Evolutionary conservation across 1,140 invertebrate species (phyloP), one percentile per base, ranked within the genome.

Genomic region (Drosophila eugracilis): DNA sequence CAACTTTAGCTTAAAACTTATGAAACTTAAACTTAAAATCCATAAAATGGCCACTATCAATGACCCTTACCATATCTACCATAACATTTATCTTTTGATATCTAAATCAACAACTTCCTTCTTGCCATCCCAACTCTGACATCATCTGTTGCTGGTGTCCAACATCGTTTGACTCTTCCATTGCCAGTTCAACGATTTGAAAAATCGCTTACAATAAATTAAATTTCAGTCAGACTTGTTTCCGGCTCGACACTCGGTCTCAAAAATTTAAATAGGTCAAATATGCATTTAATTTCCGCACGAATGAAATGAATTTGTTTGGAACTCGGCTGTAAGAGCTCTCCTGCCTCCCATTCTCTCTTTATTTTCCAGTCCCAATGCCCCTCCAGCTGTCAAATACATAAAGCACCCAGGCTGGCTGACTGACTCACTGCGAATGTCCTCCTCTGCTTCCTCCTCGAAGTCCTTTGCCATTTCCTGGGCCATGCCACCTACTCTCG

Each of bases 211-310:
- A 75, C 79, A 71, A 71, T 85, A 85, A 79, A 85, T 85, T 79
- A 72, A 72, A 80, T 84, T 85, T 79, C 52, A 85, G 57, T 49
- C 55, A 55, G 47, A 21, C 62, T 69, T 34, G 47, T 42, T 69
- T 69, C 65, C 62, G 65, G 17, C 45, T 26, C 45, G 63, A 67
- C 63, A 53, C 62, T 52, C 22, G 17, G 7, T 26, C 60, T 52
- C 36, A 48, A 34, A 32, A 65, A 84, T 85, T 60, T 85, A 85
- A 85, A 85, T 85, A 74, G 80, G 80, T 85, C 80, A 85, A 80
- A 85, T 75, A 80, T 80, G 76, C 80, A 85, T 85, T 85, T 85
- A 86, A 85, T 85, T 85, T 86, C 76, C 81, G 81, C 81, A 81
- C 66, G 81, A 79, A 75, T 85, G 59, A 86, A 85, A 86, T 80